Evolutionary conservation across 2,113 vertebrate genomes (phyloP).

Genomic region (Semnornis frantzii): DNA sequence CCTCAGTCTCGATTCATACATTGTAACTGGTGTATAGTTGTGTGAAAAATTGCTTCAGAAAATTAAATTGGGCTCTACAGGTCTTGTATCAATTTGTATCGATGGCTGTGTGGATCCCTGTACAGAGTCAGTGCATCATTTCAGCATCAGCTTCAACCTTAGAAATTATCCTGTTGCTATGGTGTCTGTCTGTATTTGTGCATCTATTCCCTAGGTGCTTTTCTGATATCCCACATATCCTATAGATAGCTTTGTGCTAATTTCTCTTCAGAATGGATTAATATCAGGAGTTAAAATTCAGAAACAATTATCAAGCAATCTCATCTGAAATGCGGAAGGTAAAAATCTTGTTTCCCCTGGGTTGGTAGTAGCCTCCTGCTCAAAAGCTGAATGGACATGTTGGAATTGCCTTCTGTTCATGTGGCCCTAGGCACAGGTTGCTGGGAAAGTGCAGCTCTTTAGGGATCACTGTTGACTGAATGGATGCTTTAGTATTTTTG

Average conservation of each 20-base stretch:
- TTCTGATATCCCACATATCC: not conserved
- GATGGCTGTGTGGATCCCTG: not conserved
- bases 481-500: not conserved
- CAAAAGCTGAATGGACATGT: not conserved
- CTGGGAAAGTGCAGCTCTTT: not conserved
- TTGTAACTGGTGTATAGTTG: not conserved
- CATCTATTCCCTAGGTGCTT: not conserved
- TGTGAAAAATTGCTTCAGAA: slow-evolving; percentile 1
- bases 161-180: not conserved
- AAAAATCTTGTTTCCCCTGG: not conserved
- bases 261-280: not conserved
- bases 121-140: not conserved
- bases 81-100: not conserved
- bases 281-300: not conserved
- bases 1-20: not conserved
- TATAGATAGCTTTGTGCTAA: not conserved
- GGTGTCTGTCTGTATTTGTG: not conserved
- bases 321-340: not conserved
- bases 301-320: not conserved
- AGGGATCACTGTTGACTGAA: not conserved
- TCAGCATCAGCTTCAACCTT: not conserved
- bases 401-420: not conserved
- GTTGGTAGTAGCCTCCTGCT: not conserved
- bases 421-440: not conserved
- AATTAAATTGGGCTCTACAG: not conserved